Base-by-base conservation (phyloP, 1,140 invertebrate species). In the Teleogryllus occipitalis region DNA sequence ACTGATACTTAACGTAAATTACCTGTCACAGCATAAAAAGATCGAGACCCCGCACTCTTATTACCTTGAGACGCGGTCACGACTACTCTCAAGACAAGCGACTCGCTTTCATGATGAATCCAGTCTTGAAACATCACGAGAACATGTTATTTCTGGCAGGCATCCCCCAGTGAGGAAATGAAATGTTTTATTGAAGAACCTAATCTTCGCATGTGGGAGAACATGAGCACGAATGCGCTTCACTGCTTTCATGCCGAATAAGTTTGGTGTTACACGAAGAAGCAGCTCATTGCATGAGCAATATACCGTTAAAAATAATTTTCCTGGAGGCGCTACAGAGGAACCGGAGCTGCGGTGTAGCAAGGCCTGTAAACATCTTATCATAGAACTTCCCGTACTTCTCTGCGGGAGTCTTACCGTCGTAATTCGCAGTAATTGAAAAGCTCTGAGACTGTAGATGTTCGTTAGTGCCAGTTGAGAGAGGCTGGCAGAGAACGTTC, bases 111-210 rank as follows among this genome's bases (percentile, higher is more conserved):
- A 39, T 39, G 27, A 39, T 39, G 27, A 39, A 39, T 5, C 27
- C 27, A 39, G 27, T 39, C 27, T 39, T 39, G 27, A 39, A 39
- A 39, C 27, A 39, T 39, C 27, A 39, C 27, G 27, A 39, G 27
- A 39, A 65, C 54, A 18, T 18, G 54, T 65, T 65, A 65, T 65
- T 65, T 65, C 18, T 65, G 54, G 54, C 27, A 65, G 10, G 54
- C 54, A 18, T 65, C 54, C 18, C 27, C 10, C 18, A 65, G 10
- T 65, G 10, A 65, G 54, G 54, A 65, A 65, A 65, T 65, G 54
- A 65, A 65, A 65, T 65, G 54, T 65, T 65, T 65, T 65, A 65
- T 65, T 65, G 54, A 18, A 65, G 54, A 65, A 65, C 54, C 54
- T 65, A 65, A 65, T 65, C 54, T 65, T 18, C 54, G 10, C 18